Evolutionary conservation across 2,113 vertebrate genomes (phyloP), one percentile per base, ranked within the genome.

Genomic region (Corapipo altera): DNA sequence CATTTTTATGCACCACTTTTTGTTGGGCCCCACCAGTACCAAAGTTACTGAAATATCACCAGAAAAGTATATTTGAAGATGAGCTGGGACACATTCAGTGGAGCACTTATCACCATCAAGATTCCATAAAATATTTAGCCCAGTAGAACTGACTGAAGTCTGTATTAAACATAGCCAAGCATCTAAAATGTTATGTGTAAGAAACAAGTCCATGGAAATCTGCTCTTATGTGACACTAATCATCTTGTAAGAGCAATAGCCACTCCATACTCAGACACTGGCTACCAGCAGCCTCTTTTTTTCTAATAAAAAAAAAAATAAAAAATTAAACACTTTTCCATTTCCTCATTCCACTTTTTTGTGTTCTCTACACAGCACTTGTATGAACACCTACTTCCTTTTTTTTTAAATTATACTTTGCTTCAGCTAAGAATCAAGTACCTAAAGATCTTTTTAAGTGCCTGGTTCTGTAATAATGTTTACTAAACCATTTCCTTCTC

Each of bases 401-500:
- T 28, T 52, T 35, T 62, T 21, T 6, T 5, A 48, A 33, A 39
- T 41, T 43, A 35, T 16, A 55, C 27, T 74, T 81, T 49, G 8
- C 5, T 58, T 91, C 37, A 73, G 39, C 39, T 82, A 78, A 87
- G 41, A 72, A 66, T 75, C 76, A 89, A 85, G 67, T 70, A 91
- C 67, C 17, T 89, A n/a, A 81, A 91, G 59, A 94, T 59, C 32
- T 83, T 89, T 92, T 49, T 19, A 91, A 91, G 64, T 72, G 57
- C 35, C 59, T 80, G 41, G 4, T 77, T 96, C 75, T 93, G 75
- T 81, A 93, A 82, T 70, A 71, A 91, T 6, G 4, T 93, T 88
- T 92, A 83, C 58, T 59, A 93, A 96, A 78, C 23, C 62, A 83
- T 89, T 93, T 93, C n/a, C 39, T 96, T 86, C 75, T 89, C 66